Base-by-base conservation (phyloP, 2,888 invertebrate species). In the Dioctria rufipes region DNA sequence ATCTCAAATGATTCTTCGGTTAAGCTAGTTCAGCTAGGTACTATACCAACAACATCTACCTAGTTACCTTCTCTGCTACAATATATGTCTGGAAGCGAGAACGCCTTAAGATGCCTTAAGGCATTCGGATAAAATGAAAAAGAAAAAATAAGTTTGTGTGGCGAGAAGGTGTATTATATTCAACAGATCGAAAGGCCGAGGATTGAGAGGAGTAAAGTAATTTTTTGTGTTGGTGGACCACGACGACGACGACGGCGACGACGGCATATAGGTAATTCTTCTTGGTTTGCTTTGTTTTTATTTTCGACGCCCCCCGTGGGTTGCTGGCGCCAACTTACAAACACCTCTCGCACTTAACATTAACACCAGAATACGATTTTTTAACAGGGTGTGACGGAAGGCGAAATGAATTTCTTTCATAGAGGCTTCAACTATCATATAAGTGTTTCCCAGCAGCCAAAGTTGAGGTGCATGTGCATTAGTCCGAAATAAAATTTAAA, bases 291-390 rank as follows among this genome's bases (percentile, higher is more conserved):
- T 65, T 65, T 78, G 65, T 65, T 78, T 65, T 78, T 78, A 13
- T 54, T 61, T 66, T 78, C 40, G 65, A 80, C 75, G 80, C 73
- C 80, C 80, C 80, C 80, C 75, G 80, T 75, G 75, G 75, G 75
- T 66, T 66, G 66, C 66, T 80, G 80, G 80, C 80, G 80, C 80
- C 80, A 80, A 75, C 65, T 65, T 46, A 66, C 73, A 75, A 80
- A 80, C 80, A 80, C 75, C 75, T 75, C 60, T 65, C 42, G 43
- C 54, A 49, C 65, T 80, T 65, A 43, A 42, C 51, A 51, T 78
- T 78, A 66, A 66, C 78, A 65, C 78, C 78, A 42, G 39, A 78
- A 51, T 66, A 46, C 66, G 78, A 78, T 66, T 78, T 78, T 49
- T 78, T 78, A 78, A 78, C 78, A 78, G 78, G 78, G 78, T 78